Conservation (phyloP, 1,140 invertebrate species). For the Drosophila biarmipes region DNA sequence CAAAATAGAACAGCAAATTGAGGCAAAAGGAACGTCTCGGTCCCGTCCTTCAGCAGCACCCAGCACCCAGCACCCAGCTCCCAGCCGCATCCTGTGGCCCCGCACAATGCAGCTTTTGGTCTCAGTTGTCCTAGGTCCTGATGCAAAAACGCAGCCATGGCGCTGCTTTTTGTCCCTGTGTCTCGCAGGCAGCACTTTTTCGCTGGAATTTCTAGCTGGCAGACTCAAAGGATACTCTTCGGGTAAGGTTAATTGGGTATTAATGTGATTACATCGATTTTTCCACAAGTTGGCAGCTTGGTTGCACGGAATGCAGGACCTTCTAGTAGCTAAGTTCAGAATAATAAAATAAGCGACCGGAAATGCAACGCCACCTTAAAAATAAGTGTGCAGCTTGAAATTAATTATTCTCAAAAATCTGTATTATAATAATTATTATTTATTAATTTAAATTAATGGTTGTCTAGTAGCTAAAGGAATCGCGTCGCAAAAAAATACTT, state of each 20-base stretch:
- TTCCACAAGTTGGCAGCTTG: neutral
- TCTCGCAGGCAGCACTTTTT: constrained; percentile 14
- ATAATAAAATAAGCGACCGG: too few species aligned
- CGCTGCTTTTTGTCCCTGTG: constrained; percentile 5
- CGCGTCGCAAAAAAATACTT: too few species aligned
- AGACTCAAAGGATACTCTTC: constrained; percentile 16
- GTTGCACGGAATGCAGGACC: neutral
- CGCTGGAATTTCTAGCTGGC: neutral
- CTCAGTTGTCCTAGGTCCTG: constrained; percentile 58
- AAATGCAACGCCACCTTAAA: too few species aligned
- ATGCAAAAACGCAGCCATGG: constrained; percentile 34
- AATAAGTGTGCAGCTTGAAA: too few species aligned
- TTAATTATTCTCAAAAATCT: too few species aligned
- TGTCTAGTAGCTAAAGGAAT: too few species aligned
- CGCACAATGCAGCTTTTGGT: constrained; percentile 44
- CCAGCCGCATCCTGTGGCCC: constrained; percentile 12
- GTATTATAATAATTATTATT: too few species aligned
- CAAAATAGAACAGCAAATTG: constrained; percentile 50
- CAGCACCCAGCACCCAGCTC: neutral
- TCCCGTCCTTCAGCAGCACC: neutral
- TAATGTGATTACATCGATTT: constrained; percentile 5
- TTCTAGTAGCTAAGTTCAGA: too few species aligned
- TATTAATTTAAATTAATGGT: too few species aligned
- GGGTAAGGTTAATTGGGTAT: constrained; percentile 40
- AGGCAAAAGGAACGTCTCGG: constrained; percentile 33